These are phyloP conservation scores for Trachelus iudaicus DNA, from an alignment of 2,888 invertebrate genomes.

Conservation along the genomic window DNA sequence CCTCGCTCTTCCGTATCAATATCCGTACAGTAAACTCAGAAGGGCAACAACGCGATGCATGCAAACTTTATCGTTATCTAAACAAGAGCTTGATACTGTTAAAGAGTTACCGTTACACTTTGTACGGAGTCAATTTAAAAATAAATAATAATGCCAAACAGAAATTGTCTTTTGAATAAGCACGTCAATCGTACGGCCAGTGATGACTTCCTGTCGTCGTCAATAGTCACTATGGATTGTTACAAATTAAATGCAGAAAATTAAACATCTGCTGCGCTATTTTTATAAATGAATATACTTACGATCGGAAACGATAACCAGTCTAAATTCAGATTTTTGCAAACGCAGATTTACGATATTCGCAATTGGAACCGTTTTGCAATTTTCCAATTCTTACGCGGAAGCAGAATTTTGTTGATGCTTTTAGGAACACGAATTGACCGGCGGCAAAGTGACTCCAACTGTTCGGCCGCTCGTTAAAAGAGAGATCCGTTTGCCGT, in stretches of 20 bases:
- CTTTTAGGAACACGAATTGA: neutral
- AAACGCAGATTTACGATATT: neutral
- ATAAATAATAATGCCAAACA: neutral
- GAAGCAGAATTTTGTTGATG: neutral
- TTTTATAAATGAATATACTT: neutral
- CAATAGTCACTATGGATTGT: neutral
- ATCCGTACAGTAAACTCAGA: neutral
- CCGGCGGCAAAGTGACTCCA: conserved; percentile 8
- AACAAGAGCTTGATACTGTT: neutral
- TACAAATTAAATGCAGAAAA: neutral
- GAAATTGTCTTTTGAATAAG: neutral
- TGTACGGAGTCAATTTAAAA: neutral
- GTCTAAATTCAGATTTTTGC: neutral
- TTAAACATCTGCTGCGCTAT: neutral
- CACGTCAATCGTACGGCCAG: neutral
- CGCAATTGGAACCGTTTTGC: neutral
- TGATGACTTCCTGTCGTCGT: neutral
- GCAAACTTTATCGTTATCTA: neutral
- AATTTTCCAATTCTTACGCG: neutral
- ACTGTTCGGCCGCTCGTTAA: neutral
- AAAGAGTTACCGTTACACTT: neutral
- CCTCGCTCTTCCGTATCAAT: neutral
- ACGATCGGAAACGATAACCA: neutral
- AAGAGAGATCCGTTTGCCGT: neutral
- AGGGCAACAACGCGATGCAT: neutral